These are phyloP conservation scores for Pygocentrus nattereri DNA, from an alignment of 2,797 vertebrate species.

Conservation along the genomic window DNA sequence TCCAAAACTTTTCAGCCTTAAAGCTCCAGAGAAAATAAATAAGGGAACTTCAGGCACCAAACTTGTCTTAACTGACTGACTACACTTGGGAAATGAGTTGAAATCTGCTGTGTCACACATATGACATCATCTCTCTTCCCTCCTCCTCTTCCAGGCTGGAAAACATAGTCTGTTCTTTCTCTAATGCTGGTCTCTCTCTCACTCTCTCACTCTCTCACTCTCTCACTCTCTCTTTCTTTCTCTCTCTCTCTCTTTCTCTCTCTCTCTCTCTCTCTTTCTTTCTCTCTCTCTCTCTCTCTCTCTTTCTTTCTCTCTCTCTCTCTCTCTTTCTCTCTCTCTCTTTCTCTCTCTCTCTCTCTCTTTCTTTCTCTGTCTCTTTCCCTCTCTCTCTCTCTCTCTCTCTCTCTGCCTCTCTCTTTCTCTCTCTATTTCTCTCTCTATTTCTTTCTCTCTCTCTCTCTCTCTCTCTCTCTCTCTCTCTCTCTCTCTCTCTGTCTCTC, in stretches of 20 bases:
- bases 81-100: too few relatives aligned
- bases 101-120: neutral
- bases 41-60: too few relatives aligned
- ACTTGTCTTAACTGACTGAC: too few relatives aligned
- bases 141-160: conserved; percentile 33
- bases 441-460: conserved; percentile 66
- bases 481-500: conserved; percentile 63
- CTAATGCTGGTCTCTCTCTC: conserved; percentile 54
- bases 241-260: conserved; percentile 60
- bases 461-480: conserved; percentile 63
- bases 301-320: conserved; percentile 65
- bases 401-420: conserved; percentile 61
- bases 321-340: conserved; percentile 61
- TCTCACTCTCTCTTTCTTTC: conserved; percentile 65
- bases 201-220: conserved; percentile 63
- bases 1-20: too few relatives aligned
- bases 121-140: conserved; percentile 18
- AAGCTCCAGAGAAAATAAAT: too few relatives aligned
- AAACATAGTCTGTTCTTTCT: conserved; percentile 22
- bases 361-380: too few relatives aligned
- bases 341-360: conserved; percentile 65
- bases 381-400: conserved; percentile 62
- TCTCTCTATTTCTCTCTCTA: too few relatives aligned
- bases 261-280: conserved; percentile 58
- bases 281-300: too few relatives aligned